These are phyloP conservation scores for Sinodicranocentrus sp. DNA, from an alignment of 2,888 invertebrate species.

Conservation along the genomic window DNA sequence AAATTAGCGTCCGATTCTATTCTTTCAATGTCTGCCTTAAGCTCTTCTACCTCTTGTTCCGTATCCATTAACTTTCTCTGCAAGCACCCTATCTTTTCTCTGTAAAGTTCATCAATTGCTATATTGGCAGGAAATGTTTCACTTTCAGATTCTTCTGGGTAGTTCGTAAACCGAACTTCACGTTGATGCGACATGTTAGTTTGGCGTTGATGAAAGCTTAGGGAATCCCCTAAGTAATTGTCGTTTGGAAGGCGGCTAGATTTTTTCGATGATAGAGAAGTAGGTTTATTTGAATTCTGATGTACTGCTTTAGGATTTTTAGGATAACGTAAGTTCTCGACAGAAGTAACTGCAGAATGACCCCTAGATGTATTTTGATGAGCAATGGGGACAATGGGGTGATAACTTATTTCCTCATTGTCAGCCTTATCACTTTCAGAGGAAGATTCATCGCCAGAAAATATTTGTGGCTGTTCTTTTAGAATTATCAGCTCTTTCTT, in stretches of 20 bases:
- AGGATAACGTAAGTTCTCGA: background rate
- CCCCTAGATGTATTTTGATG: background rate
- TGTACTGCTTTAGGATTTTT: too few species aligned
- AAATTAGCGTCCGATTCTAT: constrained; percentile 73
- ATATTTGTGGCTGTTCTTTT: background rate
- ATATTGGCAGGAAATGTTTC: too few species aligned
- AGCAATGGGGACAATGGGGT: too few species aligned
- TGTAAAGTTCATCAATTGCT: background rate
- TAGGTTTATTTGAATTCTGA: too few species aligned
- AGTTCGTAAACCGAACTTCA: constrained; percentile 6
- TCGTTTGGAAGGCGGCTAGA: background rate
- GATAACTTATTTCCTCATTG: too few species aligned
- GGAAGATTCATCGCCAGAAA: constrained; percentile 34
- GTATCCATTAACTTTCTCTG: constrained; percentile 71
- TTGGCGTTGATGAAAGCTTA: too few species aligned
- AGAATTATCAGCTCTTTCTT: background rate
- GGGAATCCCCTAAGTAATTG: too few species aligned
- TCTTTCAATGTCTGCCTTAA: constrained; percentile 70
- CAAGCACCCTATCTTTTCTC: constrained; percentile 42
- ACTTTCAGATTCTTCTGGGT: too few species aligned
- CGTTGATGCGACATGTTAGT: too few species aligned
- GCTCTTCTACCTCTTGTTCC: constrained; percentile 68
- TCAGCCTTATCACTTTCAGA: too few species aligned
- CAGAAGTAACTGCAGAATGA: background rate
- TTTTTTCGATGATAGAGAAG: too few species aligned